Evolutionary conservation across 2,797 vertebrate species (phyloP).

Genomic region (Mormyrus proboscirostris): DNA sequence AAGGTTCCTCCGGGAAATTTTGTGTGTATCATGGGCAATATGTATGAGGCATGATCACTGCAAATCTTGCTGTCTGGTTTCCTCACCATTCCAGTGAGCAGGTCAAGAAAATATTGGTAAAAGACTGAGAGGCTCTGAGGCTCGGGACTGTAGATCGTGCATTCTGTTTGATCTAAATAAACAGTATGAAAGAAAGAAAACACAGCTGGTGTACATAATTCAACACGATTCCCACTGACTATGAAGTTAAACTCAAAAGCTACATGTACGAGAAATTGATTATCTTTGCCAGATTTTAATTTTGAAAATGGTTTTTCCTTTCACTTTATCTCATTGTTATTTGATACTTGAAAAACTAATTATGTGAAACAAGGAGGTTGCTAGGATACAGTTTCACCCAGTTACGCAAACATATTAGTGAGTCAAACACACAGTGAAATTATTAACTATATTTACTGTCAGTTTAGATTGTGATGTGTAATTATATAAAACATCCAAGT

Average conservation of each 20-base stretch:
- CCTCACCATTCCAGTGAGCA: slow-evolving; percentile 77
- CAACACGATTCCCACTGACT: not conserved
- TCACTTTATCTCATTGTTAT: not conserved
- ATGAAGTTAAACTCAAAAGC: not conserved
- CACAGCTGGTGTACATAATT: not conserved
- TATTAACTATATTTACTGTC: not conserved
- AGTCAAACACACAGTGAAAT: not conserved
- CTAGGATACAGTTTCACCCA: slow-evolving; percentile 34
- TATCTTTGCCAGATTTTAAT: not conserved
- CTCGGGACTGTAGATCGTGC: slow-evolving; percentile 51
- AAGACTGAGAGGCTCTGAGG: slow-evolving; percentile 55
- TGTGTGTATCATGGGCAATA: not conserved
- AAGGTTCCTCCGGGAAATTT: too few relatives aligned
- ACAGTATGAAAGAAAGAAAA: slow-evolving; percentile 28
- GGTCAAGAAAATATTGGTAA: slow-evolving; percentile 64
- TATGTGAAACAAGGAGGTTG: slow-evolving; percentile 25
- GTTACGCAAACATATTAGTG: slow-evolving; percentile 22
- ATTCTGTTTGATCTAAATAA: slow-evolving; percentile 42
- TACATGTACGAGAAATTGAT: not conserved
- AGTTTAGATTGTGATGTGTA: not conserved
- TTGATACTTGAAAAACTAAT: not conserved
- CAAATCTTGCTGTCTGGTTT: not conserved
- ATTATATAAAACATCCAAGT: not conserved
- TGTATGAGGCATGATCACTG: not conserved
- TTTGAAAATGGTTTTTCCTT: not conserved